phyloP scores from a whole-genome alignment of 2,797 vertebrate genomes.

The Sibirionetta formosa region DNA sequence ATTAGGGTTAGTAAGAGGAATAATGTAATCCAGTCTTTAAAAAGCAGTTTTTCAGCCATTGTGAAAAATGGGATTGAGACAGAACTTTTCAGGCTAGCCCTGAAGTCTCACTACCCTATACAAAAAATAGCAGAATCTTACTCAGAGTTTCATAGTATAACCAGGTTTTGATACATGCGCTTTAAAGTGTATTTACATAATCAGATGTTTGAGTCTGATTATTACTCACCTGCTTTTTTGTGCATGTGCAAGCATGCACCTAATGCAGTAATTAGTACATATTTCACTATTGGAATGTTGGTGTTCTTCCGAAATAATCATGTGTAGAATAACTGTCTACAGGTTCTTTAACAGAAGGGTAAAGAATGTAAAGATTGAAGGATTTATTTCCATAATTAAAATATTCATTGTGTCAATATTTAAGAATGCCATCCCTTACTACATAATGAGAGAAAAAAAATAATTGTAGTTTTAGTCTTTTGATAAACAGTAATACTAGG shows the following conservation, averaged over 20 bases:
- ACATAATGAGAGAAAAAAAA: neutral
- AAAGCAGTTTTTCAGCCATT: neutral
- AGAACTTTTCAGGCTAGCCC: neutral
- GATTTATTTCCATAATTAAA: neutral
- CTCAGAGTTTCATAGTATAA: neutral
- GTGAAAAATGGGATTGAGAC: neutral
- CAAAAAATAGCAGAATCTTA: neutral
- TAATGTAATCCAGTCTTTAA: neutral
- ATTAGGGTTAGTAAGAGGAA: neutral
- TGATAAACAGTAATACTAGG: neutral
- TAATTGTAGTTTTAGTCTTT: neutral
- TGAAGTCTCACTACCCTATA: neutral
- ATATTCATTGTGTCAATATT: neutral
- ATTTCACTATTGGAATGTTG: neutral
- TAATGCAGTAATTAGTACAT: neutral
- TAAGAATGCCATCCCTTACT: neutral
- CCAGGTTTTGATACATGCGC: accelerated
- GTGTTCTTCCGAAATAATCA: neutral
- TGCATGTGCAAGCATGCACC: neutral
- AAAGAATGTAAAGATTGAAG: no score
- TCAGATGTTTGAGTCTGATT: neutral
- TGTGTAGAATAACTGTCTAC: no score
- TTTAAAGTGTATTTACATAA: neutral
- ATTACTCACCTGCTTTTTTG: neutral
- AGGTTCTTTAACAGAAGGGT: no score